Base-by-base conservation (phyloP, 2,113 vertebrate species). In the Tragelaphus scriptus region DNA sequence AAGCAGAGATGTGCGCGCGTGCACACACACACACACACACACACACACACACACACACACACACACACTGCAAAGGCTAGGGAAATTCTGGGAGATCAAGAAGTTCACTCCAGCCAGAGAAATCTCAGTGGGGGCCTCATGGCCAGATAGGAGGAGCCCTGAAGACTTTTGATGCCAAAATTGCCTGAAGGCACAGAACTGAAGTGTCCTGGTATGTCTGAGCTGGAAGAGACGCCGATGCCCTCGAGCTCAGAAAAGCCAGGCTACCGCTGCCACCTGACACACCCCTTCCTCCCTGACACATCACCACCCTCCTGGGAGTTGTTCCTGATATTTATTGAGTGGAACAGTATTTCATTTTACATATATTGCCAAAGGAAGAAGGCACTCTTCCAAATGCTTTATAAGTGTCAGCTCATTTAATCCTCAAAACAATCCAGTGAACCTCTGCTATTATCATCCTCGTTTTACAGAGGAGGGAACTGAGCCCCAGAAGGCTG, bases 201-300 rank as follows among this genome's bases (percentile, higher is more conserved):
- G 16, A 55, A 51, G 44, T 6, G 8, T 49, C 40, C 1, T 0
- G 40, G 26, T 40, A 3, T 44, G 26, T 32, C 56, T 85, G 65
- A 36, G 65, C 63, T 47, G 56, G 10, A 44, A n/a, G 65, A 25
- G 19, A 61, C 26, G 13, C 13, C 1, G 15, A 47, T 28, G 63
- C 6, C 32, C 65, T 80, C 36, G 12, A 58, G 23, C 30, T 75
- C 30, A 23, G 17, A 77, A 65, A 85, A 26, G 63, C 44, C 55
- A 26, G 63, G 49, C 16, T 8, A 5, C 77, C 1, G 0, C 30
- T 47, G 53, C 28, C 21, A 0, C 44, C 32, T 1, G 40, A 26
- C 10, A 8, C 2, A 0, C 15, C 53, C 30, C 32, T n/a, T 19
- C 15, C 58, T 40, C 9, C 30, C 81, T 5, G 40, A n/a, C 5